A percentile compares a stretch with the other conserved stretches of the same genome.
Conservation (phyloP, 2,888 invertebrate genomes). For the Tenodera sinensis region DNA sequence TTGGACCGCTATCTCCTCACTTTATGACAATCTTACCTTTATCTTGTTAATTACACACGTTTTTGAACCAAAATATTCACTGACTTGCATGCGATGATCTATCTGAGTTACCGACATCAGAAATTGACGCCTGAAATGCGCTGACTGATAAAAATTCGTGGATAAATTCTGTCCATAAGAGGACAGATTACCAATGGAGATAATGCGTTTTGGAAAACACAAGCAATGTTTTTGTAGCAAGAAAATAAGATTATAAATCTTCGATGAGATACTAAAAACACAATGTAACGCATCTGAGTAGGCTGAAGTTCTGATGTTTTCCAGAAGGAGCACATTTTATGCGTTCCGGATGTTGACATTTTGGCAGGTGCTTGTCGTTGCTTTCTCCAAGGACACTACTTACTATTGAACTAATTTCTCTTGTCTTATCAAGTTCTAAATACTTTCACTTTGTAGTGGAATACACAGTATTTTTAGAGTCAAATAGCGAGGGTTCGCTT, state of each 20-base stretch:
- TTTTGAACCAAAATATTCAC: neutral
- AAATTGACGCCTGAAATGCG: neutral
- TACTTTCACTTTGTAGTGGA: neutral
- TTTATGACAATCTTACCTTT: neutral
- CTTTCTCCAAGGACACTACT: constrained; percentile 1
- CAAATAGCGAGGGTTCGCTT: constrained; percentile 5
- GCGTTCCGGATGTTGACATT: neutral
- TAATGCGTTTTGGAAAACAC: neutral
- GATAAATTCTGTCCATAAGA: neutral
- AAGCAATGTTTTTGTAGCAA: neutral
- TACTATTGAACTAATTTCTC: neutral
- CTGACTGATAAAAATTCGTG: neutral
- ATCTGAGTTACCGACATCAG: neutral
- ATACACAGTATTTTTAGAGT: neutral
- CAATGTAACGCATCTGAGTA: neutral
- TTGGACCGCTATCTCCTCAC: neutral
- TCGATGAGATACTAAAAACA: neutral
- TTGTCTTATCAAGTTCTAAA: neutral
- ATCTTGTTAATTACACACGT: neutral
- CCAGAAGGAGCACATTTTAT: neutral
- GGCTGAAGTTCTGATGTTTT: neutral
- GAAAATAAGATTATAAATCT: neutral
- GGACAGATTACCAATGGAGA: neutral
- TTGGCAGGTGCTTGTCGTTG: neutral
- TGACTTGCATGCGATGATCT: neutral